Percentiles rank a stretch among this genome's conserved stretches.
These are phyloP conservation scores for Anguilla pacifica DNA, from an alignment of 2,797 vertebrate species.

Conservation along the genomic window DNA sequence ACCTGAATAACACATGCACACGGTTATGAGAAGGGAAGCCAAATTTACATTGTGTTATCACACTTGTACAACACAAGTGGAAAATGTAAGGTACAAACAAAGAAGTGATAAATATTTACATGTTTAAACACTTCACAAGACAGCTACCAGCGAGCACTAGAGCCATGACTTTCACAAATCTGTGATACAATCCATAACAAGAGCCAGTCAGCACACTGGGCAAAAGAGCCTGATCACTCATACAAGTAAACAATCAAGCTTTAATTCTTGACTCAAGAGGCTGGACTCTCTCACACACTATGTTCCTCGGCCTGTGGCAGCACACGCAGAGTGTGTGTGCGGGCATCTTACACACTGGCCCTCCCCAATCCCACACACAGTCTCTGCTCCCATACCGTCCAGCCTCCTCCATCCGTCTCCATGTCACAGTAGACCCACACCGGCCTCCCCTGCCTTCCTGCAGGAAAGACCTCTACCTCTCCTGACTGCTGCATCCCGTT, in stretches of 20 bases:
- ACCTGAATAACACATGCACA: slow-evolving; percentile 69
- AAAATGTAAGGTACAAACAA: neutral
- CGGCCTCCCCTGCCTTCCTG: slow-evolving; percentile 72
- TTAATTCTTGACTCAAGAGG: neutral
- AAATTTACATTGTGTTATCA: no score
- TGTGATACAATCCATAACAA: neutral
- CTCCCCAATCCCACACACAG: neutral
- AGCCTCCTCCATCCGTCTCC: slow-evolving; percentile 88
- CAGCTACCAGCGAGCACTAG: neutral
- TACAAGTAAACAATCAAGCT: neutral
- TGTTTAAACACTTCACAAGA: neutral
- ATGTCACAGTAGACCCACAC: slow-evolving; percentile 88
- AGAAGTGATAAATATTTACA: neutral
- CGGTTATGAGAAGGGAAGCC: neutral
- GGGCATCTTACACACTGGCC: neutral
- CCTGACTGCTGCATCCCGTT: slow-evolving; percentile 79
- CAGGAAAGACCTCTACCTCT: slow-evolving; percentile 79
- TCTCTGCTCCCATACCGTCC: slow-evolving; percentile 76
- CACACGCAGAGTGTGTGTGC: neutral
- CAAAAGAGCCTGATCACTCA: neutral
- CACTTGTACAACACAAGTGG: neutral
- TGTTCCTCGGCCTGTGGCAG: neutral
- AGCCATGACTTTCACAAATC: neutral
- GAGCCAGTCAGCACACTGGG: neutral
- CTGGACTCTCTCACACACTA: neutral